These are phyloP conservation scores for Poeciliopsis infans DNA, from an alignment of 2,797 vertebrate genomes.

Conservation along the genomic window DNA sequence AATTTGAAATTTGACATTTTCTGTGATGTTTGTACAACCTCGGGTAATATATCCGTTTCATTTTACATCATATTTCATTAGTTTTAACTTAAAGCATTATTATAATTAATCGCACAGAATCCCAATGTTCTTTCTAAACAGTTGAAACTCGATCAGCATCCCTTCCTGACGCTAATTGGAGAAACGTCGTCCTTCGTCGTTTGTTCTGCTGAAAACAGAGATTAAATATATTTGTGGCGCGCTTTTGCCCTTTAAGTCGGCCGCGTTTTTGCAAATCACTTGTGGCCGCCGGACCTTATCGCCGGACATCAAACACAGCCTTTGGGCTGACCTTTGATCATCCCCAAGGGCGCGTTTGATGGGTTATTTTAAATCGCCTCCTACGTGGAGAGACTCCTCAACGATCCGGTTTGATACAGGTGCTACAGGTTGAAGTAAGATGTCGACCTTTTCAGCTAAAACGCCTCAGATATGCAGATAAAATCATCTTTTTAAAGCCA, in stretches of 20 bases:
- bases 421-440: constrained; percentile 30
- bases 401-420: constrained; percentile 44
- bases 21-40: too few relatives aligned
- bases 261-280: constrained; percentile 50
- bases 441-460: constrained; percentile 31
- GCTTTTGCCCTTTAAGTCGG: constrained; percentile 66
- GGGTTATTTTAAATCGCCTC: constrained; percentile 45
- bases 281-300: constrained; percentile 61
- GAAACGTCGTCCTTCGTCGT: constrained; percentile 27
- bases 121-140: constrained; percentile 67
- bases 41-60: not conserved
- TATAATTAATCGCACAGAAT: constrained; percentile 57
- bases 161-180: constrained; percentile 67
- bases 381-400: constrained; percentile 25
- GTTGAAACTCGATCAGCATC: constrained; percentile 73
- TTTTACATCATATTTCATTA: not conserved
- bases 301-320: constrained; percentile 64
- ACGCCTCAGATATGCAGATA: constrained; percentile 20
- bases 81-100: not conserved
- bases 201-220: constrained; percentile 55
- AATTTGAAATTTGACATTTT: not conserved
- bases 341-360: constrained; percentile 46
- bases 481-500: constrained; percentile 27
- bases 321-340: constrained; percentile 70
- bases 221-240: constrained; percentile 53